Evolutionary conservation across 92 coral and sea anemone species (phyloP).

Genomic region (Paragorgia papillata): DNA sequence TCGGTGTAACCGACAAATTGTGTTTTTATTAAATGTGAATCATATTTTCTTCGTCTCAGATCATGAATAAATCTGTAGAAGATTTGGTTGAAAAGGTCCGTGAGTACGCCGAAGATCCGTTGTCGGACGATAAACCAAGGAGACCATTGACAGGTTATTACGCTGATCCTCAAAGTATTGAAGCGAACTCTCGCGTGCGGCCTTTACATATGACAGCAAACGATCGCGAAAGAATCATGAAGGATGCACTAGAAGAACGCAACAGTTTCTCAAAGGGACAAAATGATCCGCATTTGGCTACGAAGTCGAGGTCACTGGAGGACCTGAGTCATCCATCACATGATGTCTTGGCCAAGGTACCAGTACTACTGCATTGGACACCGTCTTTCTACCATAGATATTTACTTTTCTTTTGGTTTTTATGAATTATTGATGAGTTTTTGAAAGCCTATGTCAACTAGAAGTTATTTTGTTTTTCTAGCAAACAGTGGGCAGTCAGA

Average conservation of each 20-base stretch:
- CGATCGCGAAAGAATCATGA: slow-evolving; percentile 2
- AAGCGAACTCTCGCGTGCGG: slow-evolving; percentile 13
- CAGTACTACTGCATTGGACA: no score
- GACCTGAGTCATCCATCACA: background rate
- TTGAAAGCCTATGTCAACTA: no score
- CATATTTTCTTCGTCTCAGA: no score
- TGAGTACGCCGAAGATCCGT: slow-evolving; percentile 32
- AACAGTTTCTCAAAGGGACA: background rate
- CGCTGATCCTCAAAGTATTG: slow-evolving; percentile 3
- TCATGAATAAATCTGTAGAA: slow-evolving; percentile 43
- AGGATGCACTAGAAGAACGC: background rate
- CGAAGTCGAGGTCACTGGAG: slow-evolving; percentile 12
- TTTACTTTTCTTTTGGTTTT: no score
- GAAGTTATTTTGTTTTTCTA: background rate
- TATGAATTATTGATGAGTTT: no score
- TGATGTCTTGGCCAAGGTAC: background rate
- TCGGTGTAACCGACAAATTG: no score
- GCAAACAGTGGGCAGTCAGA: no score
- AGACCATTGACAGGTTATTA: slow-evolving; percentile 40
- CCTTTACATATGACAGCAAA: slow-evolving; percentile 17
- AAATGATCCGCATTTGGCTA: background rate
- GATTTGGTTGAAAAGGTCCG: slow-evolving; percentile 43
- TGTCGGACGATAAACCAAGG: background rate
- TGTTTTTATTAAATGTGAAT: no score
- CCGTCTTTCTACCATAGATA: no score